These are phyloP conservation scores for Mylabris sibirica DNA, from an alignment of 2,888 invertebrate species.

Conservation along the genomic window DNA sequence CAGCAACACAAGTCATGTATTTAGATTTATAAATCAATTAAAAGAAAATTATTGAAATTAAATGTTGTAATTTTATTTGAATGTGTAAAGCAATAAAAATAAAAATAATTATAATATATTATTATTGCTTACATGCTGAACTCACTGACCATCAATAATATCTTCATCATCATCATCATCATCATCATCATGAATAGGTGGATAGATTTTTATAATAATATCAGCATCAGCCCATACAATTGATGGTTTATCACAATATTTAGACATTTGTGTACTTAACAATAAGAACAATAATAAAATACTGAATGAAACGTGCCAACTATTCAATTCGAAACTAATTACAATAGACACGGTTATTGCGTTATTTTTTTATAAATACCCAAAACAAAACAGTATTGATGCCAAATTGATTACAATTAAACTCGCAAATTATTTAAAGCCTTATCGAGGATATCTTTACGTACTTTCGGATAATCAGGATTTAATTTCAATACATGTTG, in stretches of 20 bases:
- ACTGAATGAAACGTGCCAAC: conserved; percentile 35
- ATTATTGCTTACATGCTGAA: conserved; percentile 43
- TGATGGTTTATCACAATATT: conserved; percentile 34
- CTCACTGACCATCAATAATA: conserved; percentile 42
- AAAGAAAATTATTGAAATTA: not conserved
- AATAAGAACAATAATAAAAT: conserved; percentile 22
- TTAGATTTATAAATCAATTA: conserved; percentile 69
- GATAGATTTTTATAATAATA: conserved; percentile 49
- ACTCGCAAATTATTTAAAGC: conserved; percentile 78
- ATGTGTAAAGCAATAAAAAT: not conserved
- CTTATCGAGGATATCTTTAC: conserved; percentile 93
- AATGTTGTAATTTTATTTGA: not conserved
- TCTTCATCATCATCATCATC: too few species aligned
- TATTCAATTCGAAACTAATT: conserved; percentile 44
- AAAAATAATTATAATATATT: conserved; percentile 9
- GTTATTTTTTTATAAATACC: not conserved
- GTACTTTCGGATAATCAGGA: conserved; percentile 90
- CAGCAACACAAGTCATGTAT: conserved; percentile 89
- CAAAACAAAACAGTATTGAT: not conserved
- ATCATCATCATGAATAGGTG: too few species aligned
- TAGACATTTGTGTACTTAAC: conserved; percentile 37
- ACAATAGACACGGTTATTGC: conserved; percentile 32
- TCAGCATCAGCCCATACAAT: conserved; percentile 53
- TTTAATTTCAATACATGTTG: conserved; percentile 81
- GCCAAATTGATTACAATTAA: conserved; percentile 52